A percentile compares a stretch with the other conserved stretches of the same genome.
These are phyloP conservation scores for Epinotia ramella DNA, from an alignment of 2,888 invertebrate species.

Conservation along the genomic window DNA sequence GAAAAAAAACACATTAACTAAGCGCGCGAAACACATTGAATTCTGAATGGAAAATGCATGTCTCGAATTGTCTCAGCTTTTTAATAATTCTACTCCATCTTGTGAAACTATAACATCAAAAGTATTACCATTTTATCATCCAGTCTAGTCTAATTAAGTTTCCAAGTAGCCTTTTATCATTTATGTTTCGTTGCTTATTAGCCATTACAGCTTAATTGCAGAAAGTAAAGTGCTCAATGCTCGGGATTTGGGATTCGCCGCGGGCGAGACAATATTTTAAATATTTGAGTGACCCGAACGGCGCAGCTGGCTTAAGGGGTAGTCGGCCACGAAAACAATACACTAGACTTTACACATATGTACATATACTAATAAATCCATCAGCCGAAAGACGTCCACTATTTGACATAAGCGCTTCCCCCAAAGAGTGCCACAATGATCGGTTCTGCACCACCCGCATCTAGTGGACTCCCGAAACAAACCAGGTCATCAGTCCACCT, in stretches of 20 bases:
- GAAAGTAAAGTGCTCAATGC: conserved; percentile 26
- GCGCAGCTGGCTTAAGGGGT: conserved; percentile 14
- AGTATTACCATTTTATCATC: conserved; percentile 1
- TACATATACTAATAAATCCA: neutral
- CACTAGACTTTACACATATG: neutral
- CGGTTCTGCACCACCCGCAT: too few relatives aligned
- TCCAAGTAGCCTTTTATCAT: conserved; percentile 13
- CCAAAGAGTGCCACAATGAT: too few relatives aligned
- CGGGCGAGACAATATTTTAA: conserved; percentile 31
- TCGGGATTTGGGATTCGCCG: conserved; percentile 5
- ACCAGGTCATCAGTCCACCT: too few relatives aligned
- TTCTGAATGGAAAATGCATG: too few relatives aligned
- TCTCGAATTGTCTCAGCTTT: neutral
- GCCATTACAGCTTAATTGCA: conserved; percentile 21
- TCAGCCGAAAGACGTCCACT: too few relatives aligned
- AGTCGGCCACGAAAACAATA: neutral
- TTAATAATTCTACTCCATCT: neutral
- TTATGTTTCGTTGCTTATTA: conserved; percentile 22
- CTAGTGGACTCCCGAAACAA: too few relatives aligned
- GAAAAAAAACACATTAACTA: too few relatives aligned
- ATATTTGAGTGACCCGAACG: conserved; percentile 33
- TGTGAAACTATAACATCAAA: neutral
- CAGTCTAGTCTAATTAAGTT: neutral
- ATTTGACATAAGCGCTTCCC: too few relatives aligned
- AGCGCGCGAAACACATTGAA: too few relatives aligned